A percentile compares a stretch with the other conserved stretches of the same genome.
These are phyloP conservation scores for Physella acuta DNA, from an alignment of 1,140 invertebrate genomes.

Conservation along the genomic window DNA sequence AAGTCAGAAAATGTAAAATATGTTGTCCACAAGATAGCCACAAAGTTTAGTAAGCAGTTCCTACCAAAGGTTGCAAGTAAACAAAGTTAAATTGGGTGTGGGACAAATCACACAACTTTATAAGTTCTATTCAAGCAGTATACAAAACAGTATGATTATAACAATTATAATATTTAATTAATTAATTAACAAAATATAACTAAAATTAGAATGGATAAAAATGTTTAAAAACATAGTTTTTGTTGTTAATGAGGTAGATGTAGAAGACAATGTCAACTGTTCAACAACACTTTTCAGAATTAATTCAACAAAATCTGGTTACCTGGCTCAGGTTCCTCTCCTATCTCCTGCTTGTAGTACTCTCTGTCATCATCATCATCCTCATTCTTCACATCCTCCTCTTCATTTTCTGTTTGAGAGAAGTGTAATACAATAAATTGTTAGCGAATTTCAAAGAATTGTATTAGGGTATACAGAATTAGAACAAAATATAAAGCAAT, in stretches of 20 bases:
- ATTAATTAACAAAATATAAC: background rate
- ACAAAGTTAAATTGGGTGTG: background rate
- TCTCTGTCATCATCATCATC: conserved; percentile 16
- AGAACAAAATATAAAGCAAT: background rate
- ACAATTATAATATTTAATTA: background rate
- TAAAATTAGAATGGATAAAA: background rate
- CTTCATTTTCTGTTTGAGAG: background rate
- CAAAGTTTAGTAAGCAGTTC: background rate
- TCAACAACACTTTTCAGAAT: too few species aligned
- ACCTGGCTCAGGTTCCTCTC: conserved; percentile 22
- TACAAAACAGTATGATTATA: background rate
- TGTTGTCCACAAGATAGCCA: background rate
- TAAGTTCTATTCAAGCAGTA: background rate
- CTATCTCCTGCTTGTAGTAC: conserved; percentile 19
- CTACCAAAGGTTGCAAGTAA: background rate
- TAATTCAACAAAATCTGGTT: background rate
- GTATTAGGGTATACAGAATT: background rate
- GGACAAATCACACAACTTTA: background rate
- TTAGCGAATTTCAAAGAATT: background rate
- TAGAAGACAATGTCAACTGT: too few species aligned
- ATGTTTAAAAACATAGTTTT: too few species aligned
- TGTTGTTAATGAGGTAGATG: too few species aligned
- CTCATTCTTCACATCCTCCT: background rate
- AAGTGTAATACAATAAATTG: background rate
- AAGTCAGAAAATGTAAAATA: background rate